Evolutionary conservation across 2,113 vertebrate genomes (phyloP).

Genomic region (Coptodon rendalli): DNA sequence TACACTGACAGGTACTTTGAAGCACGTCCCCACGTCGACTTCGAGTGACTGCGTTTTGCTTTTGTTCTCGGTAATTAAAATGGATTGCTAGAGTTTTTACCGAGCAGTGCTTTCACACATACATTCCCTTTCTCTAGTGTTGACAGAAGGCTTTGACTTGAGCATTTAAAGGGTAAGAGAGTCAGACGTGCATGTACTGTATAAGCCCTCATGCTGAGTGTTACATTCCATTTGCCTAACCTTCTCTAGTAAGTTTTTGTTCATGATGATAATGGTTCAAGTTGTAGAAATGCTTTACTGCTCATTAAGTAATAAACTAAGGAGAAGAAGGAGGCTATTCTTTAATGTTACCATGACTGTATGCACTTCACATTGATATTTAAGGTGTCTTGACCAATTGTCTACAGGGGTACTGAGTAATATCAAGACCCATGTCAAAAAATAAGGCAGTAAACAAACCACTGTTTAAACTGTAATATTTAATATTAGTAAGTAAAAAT

Average conservation of each 20-base stretch:
- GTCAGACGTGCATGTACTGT: neutral
- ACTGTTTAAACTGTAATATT: neutral
- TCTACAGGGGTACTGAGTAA: neutral
- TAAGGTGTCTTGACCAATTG: neutral
- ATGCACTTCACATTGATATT: neutral
- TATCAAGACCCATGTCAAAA: neutral
- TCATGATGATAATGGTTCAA: neutral
- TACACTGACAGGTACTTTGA: slow-evolving; percentile 40
- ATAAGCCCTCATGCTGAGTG: neutral
- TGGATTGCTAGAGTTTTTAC: slow-evolving; percentile 15
- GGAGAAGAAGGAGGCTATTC: neutral
- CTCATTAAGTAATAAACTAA: neutral
- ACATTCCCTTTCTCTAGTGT: neutral
- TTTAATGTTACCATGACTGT: neutral
- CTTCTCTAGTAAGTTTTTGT: neutral
- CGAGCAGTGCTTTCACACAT: neutral
- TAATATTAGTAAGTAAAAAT: neutral
- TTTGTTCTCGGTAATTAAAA: slow-evolving; percentile 63
- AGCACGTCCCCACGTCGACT: slow-evolving; percentile 20
- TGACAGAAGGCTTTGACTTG: slow-evolving; percentile 6
- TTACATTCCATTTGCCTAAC: neutral
- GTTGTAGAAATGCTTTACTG: neutral
- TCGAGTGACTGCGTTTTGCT: slow-evolving; percentile 31
- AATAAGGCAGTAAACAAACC: neutral
- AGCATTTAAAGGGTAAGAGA: neutral